Base-by-base conservation (phyloP, 2,113 vertebrate genomes). In the Scolopax mira region DNA sequence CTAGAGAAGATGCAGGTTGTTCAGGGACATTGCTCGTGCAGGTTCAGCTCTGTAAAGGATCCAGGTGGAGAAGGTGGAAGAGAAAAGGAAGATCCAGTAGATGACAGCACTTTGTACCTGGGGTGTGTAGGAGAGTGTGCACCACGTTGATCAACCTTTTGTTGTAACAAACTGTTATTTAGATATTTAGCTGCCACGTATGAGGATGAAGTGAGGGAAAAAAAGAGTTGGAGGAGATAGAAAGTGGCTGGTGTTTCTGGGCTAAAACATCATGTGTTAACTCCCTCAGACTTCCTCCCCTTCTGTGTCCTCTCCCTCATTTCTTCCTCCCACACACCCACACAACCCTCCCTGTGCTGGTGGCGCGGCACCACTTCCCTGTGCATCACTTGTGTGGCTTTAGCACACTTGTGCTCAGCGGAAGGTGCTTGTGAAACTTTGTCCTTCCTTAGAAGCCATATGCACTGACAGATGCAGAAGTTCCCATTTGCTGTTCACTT, bases 401-500 rank as follows among this genome's bases (percentile, higher is more conserved):
- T 28, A 54, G 39, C 55, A 9, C 0, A 0, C 22, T 69, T 78
- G 18, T 42, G n/a, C 65, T 72, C 49, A 41, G 46, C 0, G 0
- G 61, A 75, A 69, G 7, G 58, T 27, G 41, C 35, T 66, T 69
- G 51, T 42, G 78, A 33, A 91, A 57, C 77, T 90, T 91, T 49
- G 52, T 84, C 61, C 83, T 88, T 51, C 17, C 27, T 95, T 94
- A 57, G 89, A 37, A 97, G 91, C 88, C 93, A 75, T 86, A 90
- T 96, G 79, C 79, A 46, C 67, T 93, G 86, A 74, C 78, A 93
- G 90, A 92, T 96, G 79, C 90, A 94, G 73, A 84, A 65, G 70
- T 92, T 88, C 37, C 37, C 52, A 46, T 71, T 93, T 84, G 75
- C 85, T 92, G 67, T 96, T 95, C 93, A 93, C 92, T 96, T 98